Conservation (phyloP, 53 echinoderm and acorn worm species). For the Echinarachnius parma region DNA sequence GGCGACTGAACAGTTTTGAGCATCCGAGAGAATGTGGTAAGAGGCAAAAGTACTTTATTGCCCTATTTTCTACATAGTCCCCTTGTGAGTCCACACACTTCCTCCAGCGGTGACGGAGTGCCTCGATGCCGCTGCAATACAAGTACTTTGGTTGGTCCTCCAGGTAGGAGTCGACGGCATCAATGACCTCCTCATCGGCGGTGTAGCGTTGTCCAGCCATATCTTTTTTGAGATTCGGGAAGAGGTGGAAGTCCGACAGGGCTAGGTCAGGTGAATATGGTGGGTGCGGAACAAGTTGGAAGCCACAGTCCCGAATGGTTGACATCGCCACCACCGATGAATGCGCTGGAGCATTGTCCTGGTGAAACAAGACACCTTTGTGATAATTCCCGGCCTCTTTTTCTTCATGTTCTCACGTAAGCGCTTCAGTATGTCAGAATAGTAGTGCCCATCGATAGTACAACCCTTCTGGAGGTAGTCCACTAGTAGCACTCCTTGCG, state of each 20-base stretch:
- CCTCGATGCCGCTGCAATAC: slow-evolving; percentile 15
- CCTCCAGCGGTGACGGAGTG: slow-evolving; percentile 1
- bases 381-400: slow-evolving; percentile 21
- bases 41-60: no score
- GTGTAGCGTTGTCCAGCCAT: slow-evolving; percentile 18
- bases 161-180: slow-evolving; percentile 34
- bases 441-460: background rate
- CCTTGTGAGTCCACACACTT: slow-evolving; percentile 21
- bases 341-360: slow-evolving; percentile 45
- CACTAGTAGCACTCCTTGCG: slow-evolving; percentile 1
- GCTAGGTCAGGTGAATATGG: slow-evolving; percentile 37
- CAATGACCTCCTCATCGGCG: slow-evolving; percentile 34
- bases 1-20: no score
- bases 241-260: slow-evolving; percentile 32
- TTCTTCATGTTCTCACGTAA: background rate
- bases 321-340: slow-evolving; percentile 28
- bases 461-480: slow-evolving; percentile 18
- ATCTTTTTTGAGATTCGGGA: slow-evolving; percentile 36
- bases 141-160: slow-evolving; percentile 34
- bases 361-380: slow-evolving; percentile 14
- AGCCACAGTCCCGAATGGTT: slow-evolving; percentile 9
- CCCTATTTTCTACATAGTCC: slow-evolving; percentile 5
- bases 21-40: no score
- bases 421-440: background rate
- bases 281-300: slow-evolving; percentile 38